A percentile compares a stretch with the other conserved stretches of the same genome.
Evolutionary conservation across 2,888 invertebrate species (phyloP).

Genomic region (Gortyna flavago): DNA sequence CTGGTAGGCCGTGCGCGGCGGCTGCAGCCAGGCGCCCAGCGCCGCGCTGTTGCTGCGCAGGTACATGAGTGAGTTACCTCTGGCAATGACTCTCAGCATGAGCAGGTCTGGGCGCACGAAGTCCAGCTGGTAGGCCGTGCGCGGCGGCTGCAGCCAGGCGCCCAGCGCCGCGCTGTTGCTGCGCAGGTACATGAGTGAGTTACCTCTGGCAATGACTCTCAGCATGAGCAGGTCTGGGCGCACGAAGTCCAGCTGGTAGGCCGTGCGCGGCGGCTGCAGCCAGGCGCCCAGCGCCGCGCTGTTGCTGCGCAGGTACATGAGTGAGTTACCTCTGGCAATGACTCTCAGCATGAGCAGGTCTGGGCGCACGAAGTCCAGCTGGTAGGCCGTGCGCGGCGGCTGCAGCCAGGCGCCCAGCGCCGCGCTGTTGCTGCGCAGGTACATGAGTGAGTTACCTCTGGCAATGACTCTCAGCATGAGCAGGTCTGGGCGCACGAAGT

Average conservation of each 20-base stretch:
- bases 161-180: slow-evolving; percentile 96
- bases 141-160: slow-evolving; percentile 97
- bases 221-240: slow-evolving; percentile 97
- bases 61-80: slow-evolving; percentile 94
- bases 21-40: slow-evolving; percentile 97
- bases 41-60: slow-evolving; percentile 95
- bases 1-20: slow-evolving; percentile 96
- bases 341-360: slow-evolving; percentile 96
- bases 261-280: slow-evolving; percentile 97
- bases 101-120: slow-evolving; percentile 97
- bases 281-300: slow-evolving; percentile 96
- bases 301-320: slow-evolving; percentile 96
- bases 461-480: slow-evolving; percentile 95
- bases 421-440: slow-evolving; percentile 95
- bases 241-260: slow-evolving; percentile 97
- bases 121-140: slow-evolving; percentile 97
- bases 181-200: slow-evolving; percentile 94
- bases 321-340: slow-evolving; percentile 92
- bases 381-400: slow-evolving; percentile 96
- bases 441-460: slow-evolving; percentile 94
- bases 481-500: slow-evolving; percentile 97
- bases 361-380: slow-evolving; percentile 97
- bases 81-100: slow-evolving; percentile 94
- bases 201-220: slow-evolving; percentile 94
- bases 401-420: slow-evolving; percentile 97